Conservation (phyloP, 1,140 invertebrate genomes). For the Anastatus disparis region DNA sequence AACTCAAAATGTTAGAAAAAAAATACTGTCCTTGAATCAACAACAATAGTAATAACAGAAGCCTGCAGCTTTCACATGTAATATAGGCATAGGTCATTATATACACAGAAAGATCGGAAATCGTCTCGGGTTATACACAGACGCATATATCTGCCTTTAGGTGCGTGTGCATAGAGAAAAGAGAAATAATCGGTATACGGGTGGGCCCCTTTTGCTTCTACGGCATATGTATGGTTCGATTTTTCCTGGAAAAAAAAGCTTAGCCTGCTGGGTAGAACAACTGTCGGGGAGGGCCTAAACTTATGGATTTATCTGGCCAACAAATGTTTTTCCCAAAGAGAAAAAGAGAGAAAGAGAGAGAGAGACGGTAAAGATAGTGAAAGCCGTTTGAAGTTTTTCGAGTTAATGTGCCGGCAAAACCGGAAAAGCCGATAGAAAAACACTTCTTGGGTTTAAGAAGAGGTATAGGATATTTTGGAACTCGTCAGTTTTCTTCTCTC, state of each 20-base stretch:
- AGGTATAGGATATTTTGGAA: too few relatives aligned
- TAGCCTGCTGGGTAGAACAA: neutral
- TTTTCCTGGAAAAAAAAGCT: slow-evolving; percentile 20
- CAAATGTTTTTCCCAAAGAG: slow-evolving; percentile 31
- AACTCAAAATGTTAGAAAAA: too few relatives aligned
- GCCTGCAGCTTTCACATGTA: too few relatives aligned
- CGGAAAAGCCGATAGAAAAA: slow-evolving; percentile 1
- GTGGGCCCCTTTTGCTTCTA: slow-evolving; percentile 21
- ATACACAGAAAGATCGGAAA: too few relatives aligned
- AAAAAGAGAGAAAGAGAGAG: neutral
- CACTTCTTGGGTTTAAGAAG: too few relatives aligned
- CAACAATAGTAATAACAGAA: too few relatives aligned
- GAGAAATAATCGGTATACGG: slow-evolving; percentile 11
- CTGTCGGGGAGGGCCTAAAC: neutral
- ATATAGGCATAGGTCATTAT: too few relatives aligned
- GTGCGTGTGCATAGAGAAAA: too few relatives aligned
- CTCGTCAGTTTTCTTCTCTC: neutral
- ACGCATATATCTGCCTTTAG: too few relatives aligned
- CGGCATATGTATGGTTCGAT: neutral
- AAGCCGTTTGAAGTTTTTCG: too few relatives aligned
- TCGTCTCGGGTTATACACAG: too few relatives aligned
- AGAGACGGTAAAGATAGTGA: neutral
- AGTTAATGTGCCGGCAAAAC: neutral
- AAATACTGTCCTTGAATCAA: too few relatives aligned
- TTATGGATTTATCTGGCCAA: slow-evolving; percentile 27